These are phyloP conservation scores for Chascanopsetta lugubris DNA, from an alignment of 2,113 vertebrate species.

Conservation along the genomic window DNA sequence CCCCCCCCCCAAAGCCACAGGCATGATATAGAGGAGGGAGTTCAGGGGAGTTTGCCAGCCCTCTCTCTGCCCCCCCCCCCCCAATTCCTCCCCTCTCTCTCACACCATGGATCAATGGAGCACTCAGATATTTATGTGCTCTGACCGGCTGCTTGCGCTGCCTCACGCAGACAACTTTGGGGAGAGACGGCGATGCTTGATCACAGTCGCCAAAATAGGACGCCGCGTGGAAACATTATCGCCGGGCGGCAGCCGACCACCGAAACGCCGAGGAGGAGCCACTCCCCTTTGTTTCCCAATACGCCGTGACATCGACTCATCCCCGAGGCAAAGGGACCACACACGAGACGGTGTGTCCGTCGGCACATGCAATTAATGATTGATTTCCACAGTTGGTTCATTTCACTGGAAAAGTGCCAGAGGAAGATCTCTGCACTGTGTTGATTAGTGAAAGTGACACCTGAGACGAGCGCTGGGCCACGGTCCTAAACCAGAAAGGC, in stretches of 20 bases:
- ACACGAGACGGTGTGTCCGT: constrained; percentile 36
- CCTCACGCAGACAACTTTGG: constrained; percentile 57
- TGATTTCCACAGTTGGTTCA: constrained; percentile 57
- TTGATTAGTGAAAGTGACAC: constrained; percentile 63
- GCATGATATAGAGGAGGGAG: constrained; percentile 63
- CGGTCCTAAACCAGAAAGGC: constrained; percentile 55
- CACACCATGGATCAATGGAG: constrained; percentile 73
- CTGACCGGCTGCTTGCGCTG: constrained; percentile 63
- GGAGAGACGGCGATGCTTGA: constrained; percentile 71
- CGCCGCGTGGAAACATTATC: constrained; percentile 62
- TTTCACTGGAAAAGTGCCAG: constrained; percentile 59
- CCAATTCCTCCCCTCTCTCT: no score
- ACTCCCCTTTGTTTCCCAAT: constrained; percentile 44
- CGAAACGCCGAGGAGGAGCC: constrained; percentile 34
- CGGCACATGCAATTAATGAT: constrained; percentile 33
- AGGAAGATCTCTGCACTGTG: constrained; percentile 48
- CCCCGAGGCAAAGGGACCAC: constrained; percentile 43
- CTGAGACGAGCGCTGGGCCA: constrained; percentile 57
- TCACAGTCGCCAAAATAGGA: constrained; percentile 64
- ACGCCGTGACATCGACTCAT: constrained; percentile 52
- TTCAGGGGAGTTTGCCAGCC: constrained; percentile 70
- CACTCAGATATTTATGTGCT: constrained; percentile 72
- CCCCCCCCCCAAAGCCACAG: constrained; percentile 68
- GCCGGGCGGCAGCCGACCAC: constrained; percentile 49
- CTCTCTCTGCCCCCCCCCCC: constrained; percentile 67